These are phyloP conservation scores for Hippopotamus amphibius DNA, from an alignment of 2,113 vertebrate genomes.

Conservation along the genomic window DNA sequence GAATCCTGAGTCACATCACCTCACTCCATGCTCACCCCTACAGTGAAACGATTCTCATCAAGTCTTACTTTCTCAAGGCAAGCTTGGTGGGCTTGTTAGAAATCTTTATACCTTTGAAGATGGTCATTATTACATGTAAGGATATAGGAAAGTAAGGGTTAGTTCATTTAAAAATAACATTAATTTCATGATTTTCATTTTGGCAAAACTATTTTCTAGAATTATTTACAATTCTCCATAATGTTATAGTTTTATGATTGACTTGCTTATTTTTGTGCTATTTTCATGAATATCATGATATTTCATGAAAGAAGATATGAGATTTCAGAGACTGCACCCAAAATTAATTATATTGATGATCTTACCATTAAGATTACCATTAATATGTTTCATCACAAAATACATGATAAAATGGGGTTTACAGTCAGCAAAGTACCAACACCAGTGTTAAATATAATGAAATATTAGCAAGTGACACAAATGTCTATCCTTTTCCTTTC, in stretches of 20 bases:
- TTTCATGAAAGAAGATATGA: slow-evolving; percentile 8
- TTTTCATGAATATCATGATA: not conserved
- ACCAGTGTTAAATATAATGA: not conserved
- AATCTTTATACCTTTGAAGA: not conserved
- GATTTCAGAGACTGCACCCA: not conserved
- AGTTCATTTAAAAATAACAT: not conserved
- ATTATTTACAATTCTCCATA: not conserved
- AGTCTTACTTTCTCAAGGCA: not conserved
- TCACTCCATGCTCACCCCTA: not conserved
- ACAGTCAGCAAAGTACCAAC: not conserved
- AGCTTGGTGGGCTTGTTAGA: not conserved
- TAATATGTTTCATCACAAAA: not conserved
- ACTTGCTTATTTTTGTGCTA: not conserved
- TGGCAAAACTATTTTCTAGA: slow-evolving; percentile 15
- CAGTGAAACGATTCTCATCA: not conserved
- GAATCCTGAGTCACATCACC: not conserved
- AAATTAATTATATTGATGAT: not conserved
- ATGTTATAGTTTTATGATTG: not conserved
- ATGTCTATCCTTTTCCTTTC: not conserved
- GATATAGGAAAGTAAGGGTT: not conserved
- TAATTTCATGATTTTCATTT: not conserved
- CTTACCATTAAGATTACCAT: not conserved
- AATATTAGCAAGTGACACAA: not conserved
- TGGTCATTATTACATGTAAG: not conserved
- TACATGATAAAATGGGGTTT: not conserved